A percentile compares a stretch with the other conserved stretches of the same genome.
Conservation (phyloP, 2,113 vertebrate species). For the Tragulus kanchil region DNA sequence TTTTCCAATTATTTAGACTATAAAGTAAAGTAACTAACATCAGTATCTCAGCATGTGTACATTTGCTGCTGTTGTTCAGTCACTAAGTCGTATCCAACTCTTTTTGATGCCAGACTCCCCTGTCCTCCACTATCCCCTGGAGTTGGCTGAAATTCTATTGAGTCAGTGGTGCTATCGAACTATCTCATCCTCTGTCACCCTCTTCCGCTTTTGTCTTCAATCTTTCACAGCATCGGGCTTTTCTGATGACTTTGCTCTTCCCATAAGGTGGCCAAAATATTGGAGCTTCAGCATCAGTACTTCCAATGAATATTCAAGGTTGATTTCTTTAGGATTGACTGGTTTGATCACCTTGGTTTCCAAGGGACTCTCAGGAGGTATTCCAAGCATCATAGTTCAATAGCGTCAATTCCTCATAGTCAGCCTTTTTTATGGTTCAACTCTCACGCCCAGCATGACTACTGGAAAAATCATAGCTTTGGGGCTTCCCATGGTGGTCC, state of each 20-base stretch:
- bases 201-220: neutral
- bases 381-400: neutral
- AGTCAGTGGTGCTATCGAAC: neutral
- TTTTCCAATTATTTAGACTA: neutral
- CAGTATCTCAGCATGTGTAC: neutral
- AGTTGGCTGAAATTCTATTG: neutral
- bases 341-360: neutral
- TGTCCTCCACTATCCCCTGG: neutral
- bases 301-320: neutral
- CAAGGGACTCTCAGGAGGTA: neutral
- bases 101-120: neutral
- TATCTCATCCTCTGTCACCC: neutral
- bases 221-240: neutral
- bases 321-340: neutral
- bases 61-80: neutral
- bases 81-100: neutral
- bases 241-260: neutral
- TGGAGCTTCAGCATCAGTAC: neutral
- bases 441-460: neutral
- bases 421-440: neutral
- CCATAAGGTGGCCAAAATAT: neutral
- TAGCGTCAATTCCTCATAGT: rapidly evolving
- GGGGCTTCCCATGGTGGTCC: too few relatives aligned
- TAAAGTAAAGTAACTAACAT: neutral
- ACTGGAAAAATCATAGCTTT: neutral